Evolutionary conservation across 2,888 invertebrate species (phyloP).

Genomic region (Junonia oenone): DNA sequence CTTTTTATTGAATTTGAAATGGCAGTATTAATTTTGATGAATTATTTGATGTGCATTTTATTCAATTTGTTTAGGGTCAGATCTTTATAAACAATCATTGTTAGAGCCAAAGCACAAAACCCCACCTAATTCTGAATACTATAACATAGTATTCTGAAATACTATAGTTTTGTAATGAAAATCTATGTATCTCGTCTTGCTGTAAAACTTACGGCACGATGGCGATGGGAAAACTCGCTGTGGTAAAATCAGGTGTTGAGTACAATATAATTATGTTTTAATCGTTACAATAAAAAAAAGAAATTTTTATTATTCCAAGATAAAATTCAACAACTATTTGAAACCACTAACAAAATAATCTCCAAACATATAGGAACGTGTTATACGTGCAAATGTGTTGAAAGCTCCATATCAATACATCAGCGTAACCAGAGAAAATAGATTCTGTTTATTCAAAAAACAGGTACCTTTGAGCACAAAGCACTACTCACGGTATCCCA

Average conservation of each 20-base stretch:
- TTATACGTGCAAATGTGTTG: no score
- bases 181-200: no score
- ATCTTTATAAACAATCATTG: no score
- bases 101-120: no score
- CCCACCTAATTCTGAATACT: no score
- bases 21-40: not conserved
- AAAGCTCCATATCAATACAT: constrained; percentile 33
- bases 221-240: no score
- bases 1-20: not conserved
- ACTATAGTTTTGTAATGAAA: no score
- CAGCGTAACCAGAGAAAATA: constrained; percentile 44
- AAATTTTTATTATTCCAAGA: not conserved
- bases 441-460: constrained; percentile 62
- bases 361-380: not conserved
- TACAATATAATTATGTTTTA: no score
- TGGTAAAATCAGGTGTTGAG: no score
- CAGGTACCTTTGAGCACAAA: constrained; percentile 74
- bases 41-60: not conserved
- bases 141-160: no score
- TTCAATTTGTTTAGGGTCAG: no score
- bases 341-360: not conserved
- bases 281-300: not conserved
- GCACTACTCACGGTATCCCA: constrained; percentile 65
- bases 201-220: no score
- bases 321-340: not conserved